Conservation (phyloP, 2,797 vertebrate species). For the Netta rufina region DNA sequence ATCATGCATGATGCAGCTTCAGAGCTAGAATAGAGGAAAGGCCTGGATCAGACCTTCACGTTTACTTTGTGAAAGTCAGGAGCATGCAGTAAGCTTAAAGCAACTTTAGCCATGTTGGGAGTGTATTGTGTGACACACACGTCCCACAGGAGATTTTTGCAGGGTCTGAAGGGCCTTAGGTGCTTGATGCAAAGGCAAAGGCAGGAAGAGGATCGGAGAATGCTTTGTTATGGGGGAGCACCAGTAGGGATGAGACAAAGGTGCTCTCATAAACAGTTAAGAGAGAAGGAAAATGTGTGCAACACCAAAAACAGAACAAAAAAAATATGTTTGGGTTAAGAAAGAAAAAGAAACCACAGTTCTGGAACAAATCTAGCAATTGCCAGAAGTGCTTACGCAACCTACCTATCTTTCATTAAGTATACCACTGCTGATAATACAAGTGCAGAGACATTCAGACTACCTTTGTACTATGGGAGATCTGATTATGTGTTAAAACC, state of each 20-base stretch:
- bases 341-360: neutral
- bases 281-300: neutral
- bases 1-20: neutral
- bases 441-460: neutral
- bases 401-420: accelerated
- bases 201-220: neutral
- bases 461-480: neutral
- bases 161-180: neutral
- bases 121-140: accelerated
- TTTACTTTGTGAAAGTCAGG: neutral
- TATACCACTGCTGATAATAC: neutral
- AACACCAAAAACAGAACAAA: neutral
- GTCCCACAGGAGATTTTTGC: neutral
- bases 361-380: neutral
- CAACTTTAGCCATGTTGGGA: neutral
- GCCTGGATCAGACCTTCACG: neutral
- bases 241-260: neutral
- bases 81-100: neutral
- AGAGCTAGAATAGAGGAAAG: neutral
- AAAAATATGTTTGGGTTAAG: neutral
- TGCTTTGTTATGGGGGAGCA: accelerated
- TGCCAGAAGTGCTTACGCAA: neutral
- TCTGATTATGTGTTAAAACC: neutral
- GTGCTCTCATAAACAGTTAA: neutral
- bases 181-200: neutral